Evolutionary conservation across 2,888 invertebrate species (phyloP).

Genomic region (Zonitis immaculata): DNA sequence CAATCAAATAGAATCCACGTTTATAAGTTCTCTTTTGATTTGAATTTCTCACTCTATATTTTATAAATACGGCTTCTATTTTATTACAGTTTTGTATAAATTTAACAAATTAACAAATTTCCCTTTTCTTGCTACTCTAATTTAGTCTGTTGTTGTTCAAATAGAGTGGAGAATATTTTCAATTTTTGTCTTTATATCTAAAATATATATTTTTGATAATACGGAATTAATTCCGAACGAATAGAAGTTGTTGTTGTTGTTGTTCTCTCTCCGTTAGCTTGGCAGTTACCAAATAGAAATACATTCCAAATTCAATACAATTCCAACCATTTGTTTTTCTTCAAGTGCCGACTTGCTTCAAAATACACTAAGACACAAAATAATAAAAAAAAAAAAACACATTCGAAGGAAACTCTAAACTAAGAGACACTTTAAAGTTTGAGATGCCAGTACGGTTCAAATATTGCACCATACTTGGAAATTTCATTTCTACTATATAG

Average conservation of each 20-base stretch:
- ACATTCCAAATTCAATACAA: conserved; percentile 15
- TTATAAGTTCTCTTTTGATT: no score
- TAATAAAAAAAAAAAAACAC: no score
- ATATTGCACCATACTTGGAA: conserved; percentile 17
- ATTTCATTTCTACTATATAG: conserved; percentile 18
- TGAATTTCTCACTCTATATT: not conserved
- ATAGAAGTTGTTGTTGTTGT: not conserved
- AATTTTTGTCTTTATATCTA: not conserved
- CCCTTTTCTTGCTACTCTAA: no score
- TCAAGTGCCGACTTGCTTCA: conserved; percentile 18
- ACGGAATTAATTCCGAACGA: not conserved
- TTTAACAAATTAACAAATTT: not conserved
- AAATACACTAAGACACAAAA: no score
- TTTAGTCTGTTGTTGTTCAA: no score
- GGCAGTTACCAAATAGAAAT: not conserved
- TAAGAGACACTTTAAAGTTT: conserved; percentile 18
- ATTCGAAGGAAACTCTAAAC: conserved; percentile 19
- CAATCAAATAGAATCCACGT: no score
- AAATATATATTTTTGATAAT: no score
- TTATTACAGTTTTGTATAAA: not conserved
- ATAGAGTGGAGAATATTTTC: no score
- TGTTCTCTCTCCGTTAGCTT: no score
- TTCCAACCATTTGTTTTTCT: conserved; percentile 13
- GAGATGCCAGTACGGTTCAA: conserved; percentile 10
- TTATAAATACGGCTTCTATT: not conserved